These are phyloP conservation scores for Coregonus ussuriensis DNA, from an alignment of 2,797 vertebrate species.

Conservation along the genomic window DNA sequence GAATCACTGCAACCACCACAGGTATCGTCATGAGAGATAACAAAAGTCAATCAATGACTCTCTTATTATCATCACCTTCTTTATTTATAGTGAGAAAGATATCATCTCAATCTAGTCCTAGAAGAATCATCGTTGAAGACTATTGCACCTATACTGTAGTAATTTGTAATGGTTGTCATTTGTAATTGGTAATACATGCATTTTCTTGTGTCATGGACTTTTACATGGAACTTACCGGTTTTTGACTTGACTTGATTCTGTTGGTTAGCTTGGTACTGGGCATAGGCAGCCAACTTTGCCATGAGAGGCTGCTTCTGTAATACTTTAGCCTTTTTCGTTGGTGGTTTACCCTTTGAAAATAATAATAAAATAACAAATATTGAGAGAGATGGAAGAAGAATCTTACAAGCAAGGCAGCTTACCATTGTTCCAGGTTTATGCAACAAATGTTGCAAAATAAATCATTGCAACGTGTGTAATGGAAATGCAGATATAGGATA, in stretches of 20 bases:
- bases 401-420: too few relatives aligned
- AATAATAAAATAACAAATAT: background rate
- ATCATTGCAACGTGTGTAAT: too few relatives aligned
- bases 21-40: background rate
- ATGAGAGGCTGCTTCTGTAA: slow-evolving; percentile 94
- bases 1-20: slow-evolving; percentile 66
- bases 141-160: background rate
- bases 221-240: slow-evolving; percentile 76
- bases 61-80: background rate
- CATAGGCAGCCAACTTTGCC: slow-evolving; percentile 88
- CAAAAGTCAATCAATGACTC: background rate
- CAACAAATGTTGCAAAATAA: too few relatives aligned
- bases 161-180: background rate
- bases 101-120: background rate
- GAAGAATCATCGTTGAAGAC: background rate
- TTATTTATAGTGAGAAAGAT: background rate
- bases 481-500: too few relatives aligned
- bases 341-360: slow-evolving; percentile 89
- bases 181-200: background rate
- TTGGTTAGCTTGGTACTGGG: slow-evolving; percentile 88
- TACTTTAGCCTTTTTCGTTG: slow-evolving; percentile 94
- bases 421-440: too few relatives aligned
- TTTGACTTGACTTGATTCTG: slow-evolving; percentile 89
- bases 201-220: background rate
- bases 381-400: slow-evolving; percentile 37